Percentiles rank a stretch among this genome's conserved stretches.
phyloP scores from a whole-genome alignment of 2,797 vertebrate species.

The Spheniscus humboldti region DNA sequence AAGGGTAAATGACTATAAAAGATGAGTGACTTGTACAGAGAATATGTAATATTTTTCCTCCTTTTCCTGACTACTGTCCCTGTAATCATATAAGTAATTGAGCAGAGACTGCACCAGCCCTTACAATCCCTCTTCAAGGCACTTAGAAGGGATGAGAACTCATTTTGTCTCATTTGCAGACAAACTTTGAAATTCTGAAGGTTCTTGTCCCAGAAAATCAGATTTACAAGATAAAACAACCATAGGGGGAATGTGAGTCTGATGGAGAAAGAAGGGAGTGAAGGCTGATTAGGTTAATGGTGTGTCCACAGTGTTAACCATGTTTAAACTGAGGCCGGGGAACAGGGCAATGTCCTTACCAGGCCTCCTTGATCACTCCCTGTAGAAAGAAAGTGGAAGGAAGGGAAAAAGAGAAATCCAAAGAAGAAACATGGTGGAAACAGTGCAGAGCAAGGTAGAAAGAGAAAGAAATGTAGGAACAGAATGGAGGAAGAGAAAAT shows the following conservation, averaged over 20 bases:
- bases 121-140: conserved; percentile 15
- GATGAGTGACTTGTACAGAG: background rate
- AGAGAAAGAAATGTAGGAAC: background rate
- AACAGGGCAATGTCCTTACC: background rate
- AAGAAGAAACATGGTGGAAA: background rate
- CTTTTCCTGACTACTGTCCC: background rate
- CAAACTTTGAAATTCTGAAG: conserved; percentile 9
- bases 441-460: background rate
- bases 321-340: background rate
- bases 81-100: conserved; percentile 2
- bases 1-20: background rate
- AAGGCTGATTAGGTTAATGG: background rate
- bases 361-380: background rate
- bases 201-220: conserved; percentile 5
- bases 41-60: background rate
- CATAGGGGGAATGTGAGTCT: background rate
- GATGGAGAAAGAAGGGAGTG: background rate
- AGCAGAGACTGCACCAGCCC: background rate
- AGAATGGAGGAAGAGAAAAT: background rate
- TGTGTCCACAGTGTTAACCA: background rate
- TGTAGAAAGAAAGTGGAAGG: background rate
- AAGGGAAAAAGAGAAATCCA: background rate
- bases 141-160: conserved; percentile 15
- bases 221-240: background rate
- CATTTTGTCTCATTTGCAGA: conserved; percentile 19